phyloP scores from a whole-genome alignment of 2,888 invertebrate genomes.

The Zaprionus obscuricornis region DNA sequence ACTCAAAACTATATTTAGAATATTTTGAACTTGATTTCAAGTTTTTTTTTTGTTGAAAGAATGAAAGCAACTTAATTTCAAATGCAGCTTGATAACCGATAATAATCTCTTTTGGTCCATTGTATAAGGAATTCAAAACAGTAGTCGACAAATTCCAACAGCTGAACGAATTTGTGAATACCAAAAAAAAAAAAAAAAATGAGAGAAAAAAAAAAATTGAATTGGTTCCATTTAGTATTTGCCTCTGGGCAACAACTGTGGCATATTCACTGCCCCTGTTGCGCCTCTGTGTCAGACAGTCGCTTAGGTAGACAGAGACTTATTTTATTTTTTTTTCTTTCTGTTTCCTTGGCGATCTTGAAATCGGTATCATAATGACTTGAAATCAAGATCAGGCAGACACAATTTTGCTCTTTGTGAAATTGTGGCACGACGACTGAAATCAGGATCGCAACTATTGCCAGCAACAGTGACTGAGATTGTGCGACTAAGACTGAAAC shows the following conservation, averaged over 20 bases:
- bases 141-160: conserved; percentile 73
- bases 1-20: no score
- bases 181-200: no score
- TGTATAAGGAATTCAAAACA: conserved; percentile 67
- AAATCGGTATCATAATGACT: conserved; percentile 69
- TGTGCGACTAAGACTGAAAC: not conserved
- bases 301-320: conserved; percentile 23
- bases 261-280: no score
- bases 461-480: not conserved
- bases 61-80: no score
- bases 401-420: conserved; percentile 67
- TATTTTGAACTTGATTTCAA: no score
- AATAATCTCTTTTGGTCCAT: conserved; percentile 61
- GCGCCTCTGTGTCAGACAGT: not conserved
- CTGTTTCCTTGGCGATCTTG: conserved; percentile 25
- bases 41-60: no score
- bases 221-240: conserved; percentile 36
- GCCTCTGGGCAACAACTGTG: conserved; percentile 10
- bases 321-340: conserved; percentile 13
- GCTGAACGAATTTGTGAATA: conserved; percentile 67
- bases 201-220: no score
- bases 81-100: no score
- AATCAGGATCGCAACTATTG: no score
- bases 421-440: no score
- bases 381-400: conserved; percentile 71